Evolutionary conservation across 1,140 invertebrate genomes (phyloP).

Genomic region (Lordiphosa mommai): DNA sequence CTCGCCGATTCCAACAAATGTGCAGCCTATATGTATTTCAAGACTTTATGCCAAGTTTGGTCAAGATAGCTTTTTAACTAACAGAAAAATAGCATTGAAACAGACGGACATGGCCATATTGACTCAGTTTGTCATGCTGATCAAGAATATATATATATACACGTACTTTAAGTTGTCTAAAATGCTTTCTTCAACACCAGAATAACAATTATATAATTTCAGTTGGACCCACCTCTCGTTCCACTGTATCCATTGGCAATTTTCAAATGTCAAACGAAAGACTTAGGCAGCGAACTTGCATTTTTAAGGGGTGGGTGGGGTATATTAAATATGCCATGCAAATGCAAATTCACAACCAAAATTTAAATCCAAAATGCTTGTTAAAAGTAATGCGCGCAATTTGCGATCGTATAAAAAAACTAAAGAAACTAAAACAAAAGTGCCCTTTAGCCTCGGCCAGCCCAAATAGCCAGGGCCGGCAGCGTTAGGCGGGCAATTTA

Average conservation of each 20-base stretch:
- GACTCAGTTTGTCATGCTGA: too few species aligned
- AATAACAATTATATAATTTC: background rate
- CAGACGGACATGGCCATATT: too few species aligned
- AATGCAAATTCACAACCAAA: slow-evolving; percentile 45
- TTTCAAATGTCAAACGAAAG: slow-evolving; percentile 71
- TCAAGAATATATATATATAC: too few species aligned
- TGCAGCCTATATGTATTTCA: too few species aligned
- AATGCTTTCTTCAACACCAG: too few species aligned
- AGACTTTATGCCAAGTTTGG: too few species aligned
- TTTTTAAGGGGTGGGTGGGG: slow-evolving; percentile 2
- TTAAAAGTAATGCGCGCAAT: slow-evolving; percentile 70
- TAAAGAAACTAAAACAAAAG: slow-evolving; percentile 46
- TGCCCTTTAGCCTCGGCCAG: slow-evolving; percentile 72
- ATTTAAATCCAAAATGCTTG: slow-evolving; percentile 50
- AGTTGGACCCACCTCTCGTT: background rate
- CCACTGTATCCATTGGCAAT: slow-evolving; percentile 35
- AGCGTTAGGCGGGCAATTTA: slow-evolving; percentile 55
- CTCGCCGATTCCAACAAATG: too few species aligned
- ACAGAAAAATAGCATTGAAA: too few species aligned
- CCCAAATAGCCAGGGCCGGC: slow-evolving; percentile 41
- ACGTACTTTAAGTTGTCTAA: too few species aligned
- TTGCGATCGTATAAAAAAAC: slow-evolving; percentile 32
- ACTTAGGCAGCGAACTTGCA: slow-evolving; percentile 67
- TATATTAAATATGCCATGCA: slow-evolving; percentile 68
- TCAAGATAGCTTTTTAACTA: too few species aligned